A percentile compares a stretch with the other conserved stretches of the same genome.
These are phyloP conservation scores for Drosophila buzzatii DNA, from an alignment of 2,888 invertebrate genomes.

Conservation along the genomic window DNA sequence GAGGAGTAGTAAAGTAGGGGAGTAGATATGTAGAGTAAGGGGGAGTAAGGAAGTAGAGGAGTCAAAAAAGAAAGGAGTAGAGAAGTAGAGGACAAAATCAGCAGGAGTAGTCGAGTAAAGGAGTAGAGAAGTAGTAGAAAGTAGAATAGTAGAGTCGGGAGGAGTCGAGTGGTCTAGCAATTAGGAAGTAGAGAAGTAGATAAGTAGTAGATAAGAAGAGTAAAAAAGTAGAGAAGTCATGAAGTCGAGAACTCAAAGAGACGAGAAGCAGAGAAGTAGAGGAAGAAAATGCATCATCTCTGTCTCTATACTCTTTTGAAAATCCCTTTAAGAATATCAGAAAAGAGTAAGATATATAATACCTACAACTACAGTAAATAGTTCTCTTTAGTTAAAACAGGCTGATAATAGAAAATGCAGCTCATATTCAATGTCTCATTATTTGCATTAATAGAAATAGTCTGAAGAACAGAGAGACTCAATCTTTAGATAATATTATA, in stretches of 20 bases:
- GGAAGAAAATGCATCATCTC: no score
- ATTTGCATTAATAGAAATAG: neutral
- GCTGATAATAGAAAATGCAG: neutral
- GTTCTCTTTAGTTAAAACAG: neutral
- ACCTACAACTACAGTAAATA: neutral
- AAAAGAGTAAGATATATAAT: no score
- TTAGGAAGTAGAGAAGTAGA: no score
- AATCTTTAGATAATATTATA: neutral
- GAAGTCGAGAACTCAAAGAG: no score
- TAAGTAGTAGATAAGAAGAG: no score
- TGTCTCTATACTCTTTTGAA: no score
- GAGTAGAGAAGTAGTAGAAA: neutral
- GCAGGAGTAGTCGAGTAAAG: neutral
- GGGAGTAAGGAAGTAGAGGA: neutral
- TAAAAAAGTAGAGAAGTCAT: no score
- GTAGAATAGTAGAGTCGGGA: no score
- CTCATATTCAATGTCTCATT: neutral
- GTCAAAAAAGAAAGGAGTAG: no score
- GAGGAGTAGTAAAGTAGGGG: neutral
- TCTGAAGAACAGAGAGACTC: neutral
- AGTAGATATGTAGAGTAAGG: neutral
- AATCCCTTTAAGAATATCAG: no score
- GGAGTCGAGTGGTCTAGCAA: no score
- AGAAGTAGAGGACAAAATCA: neutral
- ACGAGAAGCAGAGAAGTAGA: no score